phyloP scores from a whole-genome alignment of 2,888 invertebrate species.

The Megaustenia siamemsis region DNA sequence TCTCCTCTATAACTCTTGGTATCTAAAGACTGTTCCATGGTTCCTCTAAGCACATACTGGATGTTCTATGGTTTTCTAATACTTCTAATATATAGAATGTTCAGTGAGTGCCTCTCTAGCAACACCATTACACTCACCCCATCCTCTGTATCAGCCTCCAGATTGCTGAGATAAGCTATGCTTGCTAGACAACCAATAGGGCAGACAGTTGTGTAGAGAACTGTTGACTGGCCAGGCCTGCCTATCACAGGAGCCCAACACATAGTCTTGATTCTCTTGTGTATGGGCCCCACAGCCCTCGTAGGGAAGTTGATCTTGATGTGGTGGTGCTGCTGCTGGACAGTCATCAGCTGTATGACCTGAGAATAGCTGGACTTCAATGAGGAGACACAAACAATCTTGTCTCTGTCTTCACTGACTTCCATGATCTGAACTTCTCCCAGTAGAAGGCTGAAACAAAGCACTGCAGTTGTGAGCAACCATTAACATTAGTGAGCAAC shows the following conservation, averaged over 20 bases:
- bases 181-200: slow-evolving; percentile 67
- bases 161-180: slow-evolving; percentile 64
- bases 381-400: slow-evolving; percentile 71
- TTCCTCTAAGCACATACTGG: too few relatives aligned
- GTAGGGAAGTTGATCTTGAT: neutral
- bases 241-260: slow-evolving; percentile 67
- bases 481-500: too few relatives aligned
- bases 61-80: too few relatives aligned
- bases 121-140: slow-evolving; percentile 42
- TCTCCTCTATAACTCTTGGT: too few relatives aligned
- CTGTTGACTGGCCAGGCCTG: slow-evolving; percentile 54
- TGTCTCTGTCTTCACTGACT: slow-evolving; percentile 48
- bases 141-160: slow-evolving; percentile 53
- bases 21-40: too few relatives aligned
- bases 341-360: slow-evolving; percentile 67
- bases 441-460: slow-evolving; percentile 19
- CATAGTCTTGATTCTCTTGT: slow-evolving; percentile 68
- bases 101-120: too few relatives aligned
- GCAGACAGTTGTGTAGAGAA: slow-evolving; percentile 73
- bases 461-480: too few relatives aligned
- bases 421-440: slow-evolving; percentile 43
- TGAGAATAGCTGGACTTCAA: slow-evolving; percentile 67
- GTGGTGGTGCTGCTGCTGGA: slow-evolving; percentile 23
- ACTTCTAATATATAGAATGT: too few relatives aligned
- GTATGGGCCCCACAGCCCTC: slow-evolving; percentile 1